Percentiles rank a stretch among this genome's conserved stretches.
Conservation (phyloP, 92 coral and sea anemone genomes). For the Galaxea fascicularis region DNA sequence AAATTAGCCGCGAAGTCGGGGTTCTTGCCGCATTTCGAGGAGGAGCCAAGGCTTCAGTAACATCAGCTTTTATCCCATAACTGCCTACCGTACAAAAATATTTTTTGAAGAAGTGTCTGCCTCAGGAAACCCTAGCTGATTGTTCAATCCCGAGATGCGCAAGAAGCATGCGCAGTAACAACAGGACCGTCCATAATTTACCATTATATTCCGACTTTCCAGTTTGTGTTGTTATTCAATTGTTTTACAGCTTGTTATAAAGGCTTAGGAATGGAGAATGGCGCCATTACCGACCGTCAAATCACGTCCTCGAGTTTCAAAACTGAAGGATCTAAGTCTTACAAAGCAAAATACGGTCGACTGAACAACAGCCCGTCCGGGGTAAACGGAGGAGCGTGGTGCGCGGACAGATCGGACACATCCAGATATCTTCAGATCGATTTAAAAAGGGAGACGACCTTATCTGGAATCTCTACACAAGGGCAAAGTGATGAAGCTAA, state of each 20-base stretch:
- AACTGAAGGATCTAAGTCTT: conserved; percentile 38
- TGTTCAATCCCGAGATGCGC: too few relatives aligned
- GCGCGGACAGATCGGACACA: conserved; percentile 68
- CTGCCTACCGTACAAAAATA: too few relatives aligned
- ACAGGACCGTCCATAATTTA: too few relatives aligned
- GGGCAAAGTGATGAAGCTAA: conserved; percentile 75
- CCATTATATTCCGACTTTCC: too few relatives aligned
- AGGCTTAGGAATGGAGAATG: conserved; percentile 80
- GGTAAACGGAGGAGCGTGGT: conserved; percentile 86
- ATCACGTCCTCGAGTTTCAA: conserved; percentile 69
- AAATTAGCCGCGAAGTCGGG: too few relatives aligned
- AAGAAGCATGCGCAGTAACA: too few relatives aligned
- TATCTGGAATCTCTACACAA: conserved; percentile 87
- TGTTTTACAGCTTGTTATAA: conserved; percentile 68
- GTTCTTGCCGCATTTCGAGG: too few relatives aligned
- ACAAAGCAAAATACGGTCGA: conserved; percentile 74
- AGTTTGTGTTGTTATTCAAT: neutral
- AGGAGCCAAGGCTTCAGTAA: too few relatives aligned
- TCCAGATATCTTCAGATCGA: conserved; percentile 79
- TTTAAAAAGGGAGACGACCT: conserved; percentile 67
- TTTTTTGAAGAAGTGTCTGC: too few relatives aligned
- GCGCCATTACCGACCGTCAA: conserved; percentile 64
- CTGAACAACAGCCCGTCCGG: conserved; percentile 73
- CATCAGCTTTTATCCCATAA: too few relatives aligned
- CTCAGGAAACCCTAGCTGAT: too few relatives aligned